These are phyloP conservation scores for Aphelinus certus DNA, from an alignment of 1,140 invertebrate species.

Conservation along the genomic window DNA sequence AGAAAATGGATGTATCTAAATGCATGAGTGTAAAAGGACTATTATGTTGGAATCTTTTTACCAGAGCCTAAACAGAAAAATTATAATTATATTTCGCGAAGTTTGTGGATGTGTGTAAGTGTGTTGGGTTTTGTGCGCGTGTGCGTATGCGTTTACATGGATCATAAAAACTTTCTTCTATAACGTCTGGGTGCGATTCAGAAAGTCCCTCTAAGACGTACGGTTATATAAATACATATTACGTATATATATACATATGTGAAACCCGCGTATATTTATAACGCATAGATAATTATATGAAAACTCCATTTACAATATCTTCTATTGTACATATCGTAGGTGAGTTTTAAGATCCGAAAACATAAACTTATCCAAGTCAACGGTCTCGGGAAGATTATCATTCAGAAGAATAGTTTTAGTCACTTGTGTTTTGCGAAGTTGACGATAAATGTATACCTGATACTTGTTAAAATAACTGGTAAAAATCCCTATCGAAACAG, in stretches of 20 bases:
- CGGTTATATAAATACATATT: conserved; percentile 49
- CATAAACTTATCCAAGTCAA: conserved; percentile 38
- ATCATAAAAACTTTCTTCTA: conserved; percentile 23
- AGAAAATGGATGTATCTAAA: conserved; percentile 9
- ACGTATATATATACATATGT: conserved; percentile 34
- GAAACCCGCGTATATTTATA: conserved; percentile 45
- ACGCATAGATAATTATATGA: conserved; percentile 39
- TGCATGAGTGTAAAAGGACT: conserved; percentile 5
- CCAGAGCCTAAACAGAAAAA: conserved; percentile 32
- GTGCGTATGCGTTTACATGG: conserved; percentile 14
- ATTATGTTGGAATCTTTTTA: conserved; percentile 23
- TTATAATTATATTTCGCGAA: conserved; percentile 19
- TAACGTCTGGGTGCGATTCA: conserved; percentile 16
- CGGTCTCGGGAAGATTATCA: conserved; percentile 36
- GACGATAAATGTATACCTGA: conserved; percentile 26
- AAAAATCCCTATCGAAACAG: background rate
- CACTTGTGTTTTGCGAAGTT: conserved; percentile 27
- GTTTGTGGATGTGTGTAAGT: background rate
- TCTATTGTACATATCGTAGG: conserved; percentile 63
- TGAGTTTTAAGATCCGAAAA: conserved; percentile 47
- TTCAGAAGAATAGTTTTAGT: conserved; percentile 36
- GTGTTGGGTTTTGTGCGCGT: too few relatives aligned
- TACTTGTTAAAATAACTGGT: conserved; percentile 16
- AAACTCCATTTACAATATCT: conserved; percentile 50
- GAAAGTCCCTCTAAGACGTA: conserved; percentile 37